These are phyloP conservation scores for Rhynchotus rufescens DNA, from an alignment of 2,797 vertebrate genomes.

Conservation along the genomic window DNA sequence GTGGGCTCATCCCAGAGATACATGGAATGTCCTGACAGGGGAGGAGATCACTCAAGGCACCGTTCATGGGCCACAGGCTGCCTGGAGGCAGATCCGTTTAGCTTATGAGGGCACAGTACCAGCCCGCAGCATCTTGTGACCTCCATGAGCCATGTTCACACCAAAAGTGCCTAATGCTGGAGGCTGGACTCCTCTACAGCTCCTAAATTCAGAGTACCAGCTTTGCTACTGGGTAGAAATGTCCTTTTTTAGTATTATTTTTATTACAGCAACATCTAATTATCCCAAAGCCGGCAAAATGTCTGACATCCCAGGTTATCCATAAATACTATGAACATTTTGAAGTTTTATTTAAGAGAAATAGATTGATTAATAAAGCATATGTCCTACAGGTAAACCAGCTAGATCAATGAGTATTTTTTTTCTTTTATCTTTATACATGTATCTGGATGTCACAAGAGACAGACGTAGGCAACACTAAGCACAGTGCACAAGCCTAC, in stretches of 20 bases:
- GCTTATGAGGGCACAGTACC: not conserved
- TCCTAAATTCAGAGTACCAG: not conserved
- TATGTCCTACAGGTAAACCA: conserved; percentile 48
- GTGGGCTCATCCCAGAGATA: not conserved
- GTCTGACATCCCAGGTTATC: conserved; percentile 28
- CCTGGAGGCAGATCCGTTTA: not conserved
- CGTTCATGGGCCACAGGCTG: not conserved
- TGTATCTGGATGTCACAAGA: not conserved
- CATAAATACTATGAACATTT: conserved; percentile 38
- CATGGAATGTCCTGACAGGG: not conserved
- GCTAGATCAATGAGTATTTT: not conserved
- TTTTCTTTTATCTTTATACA: conserved; percentile 39
- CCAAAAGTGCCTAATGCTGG: not conserved
- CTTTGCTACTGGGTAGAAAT: not conserved
- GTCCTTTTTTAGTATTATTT: not conserved
- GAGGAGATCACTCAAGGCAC: not conserved
- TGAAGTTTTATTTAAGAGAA: conserved; percentile 44
- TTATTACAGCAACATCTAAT: not conserved
- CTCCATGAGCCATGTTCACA: not conserved
- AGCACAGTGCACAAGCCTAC: no score
- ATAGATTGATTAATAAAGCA: conserved; percentile 36
- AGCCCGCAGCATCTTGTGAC: not conserved
- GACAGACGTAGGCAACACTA: not conserved
- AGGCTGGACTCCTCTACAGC: not conserved
- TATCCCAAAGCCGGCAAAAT: not conserved